These are phyloP conservation scores for Graptemys geographica DNA, from an alignment of 2,797 vertebrate species.

Conservation along the genomic window DNA sequence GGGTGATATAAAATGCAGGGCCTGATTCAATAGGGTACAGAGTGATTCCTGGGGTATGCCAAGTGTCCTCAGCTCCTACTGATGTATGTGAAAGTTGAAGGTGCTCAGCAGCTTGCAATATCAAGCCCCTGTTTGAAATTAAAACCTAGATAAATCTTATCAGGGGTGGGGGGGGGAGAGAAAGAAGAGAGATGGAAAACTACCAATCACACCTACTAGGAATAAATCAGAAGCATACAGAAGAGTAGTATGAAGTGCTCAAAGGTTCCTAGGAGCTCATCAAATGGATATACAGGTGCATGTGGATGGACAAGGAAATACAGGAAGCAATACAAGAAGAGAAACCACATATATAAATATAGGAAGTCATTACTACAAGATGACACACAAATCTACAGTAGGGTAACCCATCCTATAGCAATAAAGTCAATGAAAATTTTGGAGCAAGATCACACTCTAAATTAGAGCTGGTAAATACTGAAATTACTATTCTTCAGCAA, in stretches of 20 bases:
- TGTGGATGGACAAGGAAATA: background rate
- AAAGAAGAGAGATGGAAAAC: background rate
- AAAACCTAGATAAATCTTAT: background rate
- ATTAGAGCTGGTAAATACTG: too few species aligned
- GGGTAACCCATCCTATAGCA: too few species aligned
- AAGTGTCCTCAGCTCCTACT: background rate
- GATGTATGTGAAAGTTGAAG: background rate
- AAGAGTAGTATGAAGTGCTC: background rate
- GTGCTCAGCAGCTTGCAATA: background rate
- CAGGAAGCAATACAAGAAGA: too few species aligned
- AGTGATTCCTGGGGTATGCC: background rate
- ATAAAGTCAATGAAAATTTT: too few species aligned
- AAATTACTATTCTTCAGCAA: too few species aligned
- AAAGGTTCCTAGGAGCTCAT: background rate
- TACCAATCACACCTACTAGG: background rate
- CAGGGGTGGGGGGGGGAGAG: fast-evolving
- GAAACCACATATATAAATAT: too few species aligned
- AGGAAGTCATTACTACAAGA: too few species aligned
- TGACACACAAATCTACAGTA: too few species aligned
- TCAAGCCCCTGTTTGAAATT: background rate
- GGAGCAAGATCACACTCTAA: too few species aligned
- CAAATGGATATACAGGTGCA: background rate
- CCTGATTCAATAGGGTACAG: background rate
- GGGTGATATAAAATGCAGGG: background rate
- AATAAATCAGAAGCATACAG: background rate